These are phyloP conservation scores for Chrysaora quinquecirrha DNA, from an alignment of 30 jellyfish, hydroid and myxozoan species.

Conservation along the genomic window DNA sequence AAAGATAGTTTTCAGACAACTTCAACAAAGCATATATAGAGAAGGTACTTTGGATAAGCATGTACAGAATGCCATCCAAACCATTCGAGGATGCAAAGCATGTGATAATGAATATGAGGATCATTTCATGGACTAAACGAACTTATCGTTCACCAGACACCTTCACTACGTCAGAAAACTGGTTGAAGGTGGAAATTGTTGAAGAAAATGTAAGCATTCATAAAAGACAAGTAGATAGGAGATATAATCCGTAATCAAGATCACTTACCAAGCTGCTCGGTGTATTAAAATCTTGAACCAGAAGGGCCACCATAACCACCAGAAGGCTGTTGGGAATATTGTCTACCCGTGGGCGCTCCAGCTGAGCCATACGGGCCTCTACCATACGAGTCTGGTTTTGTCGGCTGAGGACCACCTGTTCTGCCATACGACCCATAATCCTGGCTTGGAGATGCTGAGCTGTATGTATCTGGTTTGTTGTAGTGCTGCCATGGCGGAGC, in stretches of 20 bases:
- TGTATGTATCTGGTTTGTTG: neutral
- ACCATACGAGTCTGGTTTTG: neutral
- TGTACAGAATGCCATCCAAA: too few relatives aligned
- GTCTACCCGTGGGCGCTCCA: neutral
- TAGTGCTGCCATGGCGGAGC: slow-evolving; percentile 5
- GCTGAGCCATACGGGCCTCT: neutral
- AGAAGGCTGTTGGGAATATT: neutral
- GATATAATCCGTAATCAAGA: neutral
- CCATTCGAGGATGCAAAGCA: too few relatives aligned
- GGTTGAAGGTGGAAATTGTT: too few relatives aligned
- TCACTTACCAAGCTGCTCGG: neutral
- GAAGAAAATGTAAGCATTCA: too few relatives aligned
- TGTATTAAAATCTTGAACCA: neutral
- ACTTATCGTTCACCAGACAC: too few relatives aligned
- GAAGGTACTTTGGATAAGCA: too few relatives aligned
- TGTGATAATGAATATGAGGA: too few relatives aligned
- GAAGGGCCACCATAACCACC: neutral
- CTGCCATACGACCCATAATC: slow-evolving; percentile 6
- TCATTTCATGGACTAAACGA: too few relatives aligned
- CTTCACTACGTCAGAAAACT: too few relatives aligned
- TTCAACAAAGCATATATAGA: too few relatives aligned
- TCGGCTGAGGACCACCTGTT: neutral
- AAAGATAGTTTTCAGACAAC: too few relatives aligned
- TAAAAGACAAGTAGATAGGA: neutral
- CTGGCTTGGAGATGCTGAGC: neutral